Evolutionary conservation across 2,797 vertebrate species (phyloP).

Genomic region (Buphagus erythrorhynchus): DNA sequence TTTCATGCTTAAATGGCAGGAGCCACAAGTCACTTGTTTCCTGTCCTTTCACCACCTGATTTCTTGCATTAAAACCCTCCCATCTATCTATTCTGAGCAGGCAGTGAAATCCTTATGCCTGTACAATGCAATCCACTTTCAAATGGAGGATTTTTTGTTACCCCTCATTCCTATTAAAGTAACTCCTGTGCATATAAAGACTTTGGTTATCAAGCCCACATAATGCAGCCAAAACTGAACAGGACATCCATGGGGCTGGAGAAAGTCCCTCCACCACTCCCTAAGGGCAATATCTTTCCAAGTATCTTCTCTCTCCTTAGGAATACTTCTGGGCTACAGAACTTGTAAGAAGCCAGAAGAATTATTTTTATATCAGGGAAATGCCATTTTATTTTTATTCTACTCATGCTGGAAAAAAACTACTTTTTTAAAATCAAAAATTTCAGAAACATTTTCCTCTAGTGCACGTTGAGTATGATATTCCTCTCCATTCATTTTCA

Average conservation of each 20-base stretch:
- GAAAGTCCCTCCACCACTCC: not conserved
- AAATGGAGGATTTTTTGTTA: not conserved
- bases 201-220: not conserved
- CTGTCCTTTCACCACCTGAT: not conserved
- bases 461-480: fast-evolving
- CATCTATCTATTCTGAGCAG: not conserved
- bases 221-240: not conserved
- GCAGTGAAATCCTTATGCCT: not conserved
- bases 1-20: conserved; percentile 20
- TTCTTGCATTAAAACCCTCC: not conserved
- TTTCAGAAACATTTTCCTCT: not conserved
- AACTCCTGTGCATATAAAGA: not conserved
- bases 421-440: not conserved
- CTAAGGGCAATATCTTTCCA: not conserved
- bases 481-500: not conserved
- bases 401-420: not conserved
- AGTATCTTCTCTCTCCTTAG: not conserved
- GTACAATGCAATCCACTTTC: not conserved
- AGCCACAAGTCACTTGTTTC: not conserved
- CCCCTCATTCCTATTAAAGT: not conserved
- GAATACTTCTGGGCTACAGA: not conserved
- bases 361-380: conserved; percentile 21
- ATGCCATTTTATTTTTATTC: conserved; percentile 18
- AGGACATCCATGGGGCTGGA: not conserved
- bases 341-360: not conserved